Evolutionary conservation across 2,113 vertebrate species (phyloP).

Genomic region (Nothoprocta pentlandii): DNA sequence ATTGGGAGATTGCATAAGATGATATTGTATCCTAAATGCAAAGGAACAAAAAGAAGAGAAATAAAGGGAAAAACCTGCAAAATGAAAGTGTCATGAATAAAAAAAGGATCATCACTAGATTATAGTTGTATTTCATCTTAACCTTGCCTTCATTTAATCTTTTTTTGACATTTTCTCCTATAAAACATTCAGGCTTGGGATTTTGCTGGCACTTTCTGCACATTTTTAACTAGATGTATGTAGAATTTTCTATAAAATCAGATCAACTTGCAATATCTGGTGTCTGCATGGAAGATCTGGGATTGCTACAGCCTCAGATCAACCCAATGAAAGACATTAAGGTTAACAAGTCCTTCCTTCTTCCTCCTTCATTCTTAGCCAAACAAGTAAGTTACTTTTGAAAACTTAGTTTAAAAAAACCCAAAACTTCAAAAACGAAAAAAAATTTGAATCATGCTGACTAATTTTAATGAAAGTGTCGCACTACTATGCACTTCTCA

Average conservation of each 20-base stretch:
- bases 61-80: slow-evolving; percentile 24
- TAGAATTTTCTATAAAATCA: not conserved
- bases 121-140: slow-evolving; percentile 34
- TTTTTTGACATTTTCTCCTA: not conserved
- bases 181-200: not conserved
- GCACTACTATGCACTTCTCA: not conserved
- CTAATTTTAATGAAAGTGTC: not conserved
- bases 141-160: slow-evolving; percentile 23
- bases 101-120: not conserved
- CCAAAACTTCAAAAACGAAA: not conserved
- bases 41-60: slow-evolving; percentile 20
- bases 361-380: not conserved
- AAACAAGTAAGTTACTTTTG: not conserved
- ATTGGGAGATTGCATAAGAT: not conserved
- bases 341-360: not conserved
- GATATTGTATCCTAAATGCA: slow-evolving; percentile 1
- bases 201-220: not conserved
- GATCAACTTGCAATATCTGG: not conserved
- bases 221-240: not conserved
- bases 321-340: not conserved
- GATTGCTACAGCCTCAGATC: not conserved
- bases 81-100: slow-evolving; percentile 33
- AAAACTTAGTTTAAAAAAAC: not conserved
- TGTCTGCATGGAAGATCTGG: not conserved
- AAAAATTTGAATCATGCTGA: not conserved